Evolutionary conservation across 1,140 invertebrate genomes (phyloP), one percentile per base, ranked within the genome.

Genomic region (Pseudoatta argentina): DNA sequence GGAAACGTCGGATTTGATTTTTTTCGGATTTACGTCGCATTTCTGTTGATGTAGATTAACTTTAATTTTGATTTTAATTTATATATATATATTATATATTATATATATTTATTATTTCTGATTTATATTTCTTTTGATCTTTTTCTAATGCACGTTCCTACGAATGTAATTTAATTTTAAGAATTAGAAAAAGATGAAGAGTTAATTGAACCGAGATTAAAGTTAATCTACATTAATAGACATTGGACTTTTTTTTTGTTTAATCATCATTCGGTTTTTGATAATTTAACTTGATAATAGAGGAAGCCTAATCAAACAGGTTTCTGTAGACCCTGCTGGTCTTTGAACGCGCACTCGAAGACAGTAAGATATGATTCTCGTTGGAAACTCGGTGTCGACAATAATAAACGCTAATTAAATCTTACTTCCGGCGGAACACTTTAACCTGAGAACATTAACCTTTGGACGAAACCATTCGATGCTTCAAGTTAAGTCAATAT

Each of bases 401-500:
- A 75, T 59, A 75, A 75, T 59, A 73, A 57, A 59, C 10, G 53
- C 12, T 71, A 72, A 30, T 72, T 73, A 73, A 73, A 12, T 73
- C 30, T 55, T 8, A 57, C n/a, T 73, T 59, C 72, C 53, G 30
- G 30, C n/a, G n/a, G 21, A n/a, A 39, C 5, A 30, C n/a, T 21
- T 73, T 59, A 59, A 69, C n/a, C 39, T 8, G 53, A n/a, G 30
- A 39, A 39, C 39, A 59, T 75, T 39, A 59, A 76, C 30, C 30
- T 76, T 76, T 76, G 14, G 3, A 24, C n/a, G 53, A n/a, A 39
- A n/a, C 14, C 30, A 75, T n/a, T 59, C n/a, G 16, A 55, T 71
- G 12, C 5, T 7, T 30, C 69, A 30, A 6, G 18, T 34, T 10
- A 16, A 24, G 24, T 53, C 48, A 18, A 21, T 75, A 39, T 75